Evolutionary conservation across 1,140 invertebrate genomes (phyloP).

Genomic region (Oryctes rhinoceros): DNA sequence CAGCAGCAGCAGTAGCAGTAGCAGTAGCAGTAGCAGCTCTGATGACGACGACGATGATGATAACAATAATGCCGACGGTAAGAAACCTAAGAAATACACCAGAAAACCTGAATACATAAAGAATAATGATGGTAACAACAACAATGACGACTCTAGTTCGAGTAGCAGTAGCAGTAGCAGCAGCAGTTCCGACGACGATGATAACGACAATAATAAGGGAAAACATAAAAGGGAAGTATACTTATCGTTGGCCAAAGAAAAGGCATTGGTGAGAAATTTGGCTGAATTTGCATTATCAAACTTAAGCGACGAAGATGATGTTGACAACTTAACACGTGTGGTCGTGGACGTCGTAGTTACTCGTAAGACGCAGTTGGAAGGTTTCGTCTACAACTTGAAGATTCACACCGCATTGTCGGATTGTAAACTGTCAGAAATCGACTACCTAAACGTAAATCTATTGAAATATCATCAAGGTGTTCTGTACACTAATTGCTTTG

Average conservation of each 20-base stretch:
- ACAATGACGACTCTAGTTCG: neutral
- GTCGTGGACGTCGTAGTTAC: slow-evolving; percentile 57
- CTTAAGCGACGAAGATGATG: slow-evolving; percentile 59
- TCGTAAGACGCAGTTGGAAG: slow-evolving; percentile 53
- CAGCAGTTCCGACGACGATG: slow-evolving; percentile 20
- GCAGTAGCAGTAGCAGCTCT: slow-evolving; percentile 36
- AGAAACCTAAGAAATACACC: neutral
- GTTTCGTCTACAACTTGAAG: slow-evolving; percentile 57
- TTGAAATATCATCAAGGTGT: neutral
- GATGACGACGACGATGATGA: slow-evolving; percentile 22
- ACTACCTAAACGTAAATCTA: neutral
- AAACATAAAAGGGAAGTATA: slow-evolving; percentile 15
- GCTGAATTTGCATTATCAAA: slow-evolving; percentile 57
- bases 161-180: slow-evolving; percentile 38
- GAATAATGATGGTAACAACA: neutral
- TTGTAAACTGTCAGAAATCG: slow-evolving; percentile 52
- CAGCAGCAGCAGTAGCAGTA: neutral
- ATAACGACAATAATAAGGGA: slow-evolving; percentile 21
- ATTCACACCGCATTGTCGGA: slow-evolving; percentile 55
- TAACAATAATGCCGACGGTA: slow-evolving; percentile 23
- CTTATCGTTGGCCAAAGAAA: slow-evolving; percentile 48
- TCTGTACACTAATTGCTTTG: neutral
- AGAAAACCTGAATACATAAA: neutral
- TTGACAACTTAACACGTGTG: slow-evolving; percentile 53
- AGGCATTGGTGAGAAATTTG: slow-evolving; percentile 54